Base-by-base conservation (phyloP, 2,888 invertebrate genomes). In the Anoplius nigerrimus region DNA sequence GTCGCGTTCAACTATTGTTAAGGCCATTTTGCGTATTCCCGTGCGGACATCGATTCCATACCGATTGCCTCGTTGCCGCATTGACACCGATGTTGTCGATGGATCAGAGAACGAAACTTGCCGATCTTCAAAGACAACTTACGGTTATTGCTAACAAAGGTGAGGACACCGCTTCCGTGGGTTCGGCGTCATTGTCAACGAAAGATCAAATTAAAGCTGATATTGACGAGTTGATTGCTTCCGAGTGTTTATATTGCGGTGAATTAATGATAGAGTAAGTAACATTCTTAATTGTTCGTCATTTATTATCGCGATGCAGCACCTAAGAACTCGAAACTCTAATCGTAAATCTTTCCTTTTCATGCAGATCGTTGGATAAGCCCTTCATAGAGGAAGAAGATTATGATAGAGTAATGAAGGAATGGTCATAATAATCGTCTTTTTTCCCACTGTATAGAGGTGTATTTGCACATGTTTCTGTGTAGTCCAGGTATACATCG, bases 21-120 rank as follows among this genome's bases (percentile, higher is more conserved):
- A 92, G 96, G 45, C 95, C 97, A 0, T 98, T 99, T 90, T 98
- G 98, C 87, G 91, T 97, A 79, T 99, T 99, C 89, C 97, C 98
- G 0, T 99, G 99, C 89, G 93, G 94, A 2, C 99, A 99, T 89
- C 94, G 94, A 88, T 98, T 98, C 89, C 99, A 99, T 89, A 92
- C 93, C 55, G 98, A 98, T 89, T 99, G 99, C 86, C 91, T 99
- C 59, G 92, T 95, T 52, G 91, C 93, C 13, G 94, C 96, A 87
- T 91, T 95, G 11, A 90, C 93, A 74, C 94, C 94, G 0, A 91
- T 93, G 85, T 89, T 96, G 59, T 91, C 93, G 91, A 86, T 89
- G 86, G 85, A 89, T 89, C 67, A 92, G 56, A 91, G 91, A 79
- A 92, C 90, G 82, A 92, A 92, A 79, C 85, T 94, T n/a, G 89